Evolutionary conservation across 2,888 invertebrate genomes (phyloP), one percentile per base, ranked within the genome.

Genomic region (Taphrorychus bicolor): DNA sequence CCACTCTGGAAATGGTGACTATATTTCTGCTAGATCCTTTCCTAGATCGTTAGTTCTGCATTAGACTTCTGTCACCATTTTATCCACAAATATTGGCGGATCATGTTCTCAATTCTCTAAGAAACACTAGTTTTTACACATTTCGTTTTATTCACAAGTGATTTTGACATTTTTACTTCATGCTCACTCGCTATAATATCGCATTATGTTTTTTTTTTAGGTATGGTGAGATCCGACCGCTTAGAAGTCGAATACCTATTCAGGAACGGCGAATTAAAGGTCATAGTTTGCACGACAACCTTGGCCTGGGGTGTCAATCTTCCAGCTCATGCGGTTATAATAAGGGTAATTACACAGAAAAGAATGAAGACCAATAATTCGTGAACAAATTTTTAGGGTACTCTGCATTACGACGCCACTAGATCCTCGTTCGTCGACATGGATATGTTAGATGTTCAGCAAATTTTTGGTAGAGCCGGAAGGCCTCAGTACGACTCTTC

Each of bases 261-360:
- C 79, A 84, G 91, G 0, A 92, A 92, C 63, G 98, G 98, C 0
- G 87, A 91, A 71, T 89, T 97, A 67, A 93, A 91, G 79, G 95
- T 93, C 0, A 84, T 99, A 1, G 93, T 97, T 5, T 98, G 98
- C 80, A 99, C 99, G 0, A 94, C 99, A 0, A 99, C 99, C 0
- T 85, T 99, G 23, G 99, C 99, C 21, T 99, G 99, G 99, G 99
- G 99, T 74, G 98, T 99, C 3, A 99, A 99, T 84, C 86, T 99
- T 72, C 99, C 99, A 0, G 99, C 99, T 0, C 98, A 98, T 81
- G 98, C 96, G 23, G 98, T 99, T 71, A 89, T 99, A 54, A 97
- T 97, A 71, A 90, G 93, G 83, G 95, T 94, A 83, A 42, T 41
- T 7, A 11, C 32, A 11, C 32, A 32, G 32, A 7, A n/a, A n/a